Evolutionary conservation across 2,888 invertebrate genomes (phyloP).

Genomic region (Agrochola circellaris): DNA sequence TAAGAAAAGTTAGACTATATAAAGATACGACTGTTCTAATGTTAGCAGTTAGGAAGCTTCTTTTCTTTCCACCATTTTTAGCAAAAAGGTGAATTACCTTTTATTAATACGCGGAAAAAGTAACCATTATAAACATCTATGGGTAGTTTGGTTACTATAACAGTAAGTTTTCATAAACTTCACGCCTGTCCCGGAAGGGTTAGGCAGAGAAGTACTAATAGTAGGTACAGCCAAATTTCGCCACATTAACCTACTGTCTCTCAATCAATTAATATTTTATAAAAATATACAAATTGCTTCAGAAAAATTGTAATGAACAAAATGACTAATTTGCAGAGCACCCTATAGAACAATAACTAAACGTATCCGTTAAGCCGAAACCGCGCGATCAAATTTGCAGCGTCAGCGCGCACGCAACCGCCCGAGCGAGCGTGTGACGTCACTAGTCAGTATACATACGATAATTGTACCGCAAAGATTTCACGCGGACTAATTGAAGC

Average conservation of each 20-base stretch:
- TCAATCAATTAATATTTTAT: not conserved
- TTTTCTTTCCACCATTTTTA: not conserved
- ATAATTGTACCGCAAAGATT: conserved; percentile 56
- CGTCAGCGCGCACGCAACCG: conserved; percentile 83
- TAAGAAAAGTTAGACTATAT: conserved; percentile 44
- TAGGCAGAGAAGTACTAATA: not conserved
- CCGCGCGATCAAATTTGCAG: conserved; percentile 89
- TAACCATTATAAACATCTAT: no score
- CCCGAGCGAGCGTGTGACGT: conserved; percentile 63
- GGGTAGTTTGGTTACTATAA: no score
- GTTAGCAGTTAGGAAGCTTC: not conserved
- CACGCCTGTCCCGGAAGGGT: not conserved
- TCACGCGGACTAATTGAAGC: conserved; percentile 47
- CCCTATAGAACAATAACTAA: conserved; percentile 81
- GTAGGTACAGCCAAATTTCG: not conserved
- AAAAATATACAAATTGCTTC: not conserved
- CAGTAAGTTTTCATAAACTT: not conserved
- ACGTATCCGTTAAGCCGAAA: conserved; percentile 83
- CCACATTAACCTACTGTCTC: not conserved
- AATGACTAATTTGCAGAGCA: conserved; percentile 56
- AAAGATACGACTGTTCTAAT: conserved; percentile 34
- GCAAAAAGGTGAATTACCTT: not conserved
- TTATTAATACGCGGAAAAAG: not conserved
- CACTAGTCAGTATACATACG: conserved; percentile 36
- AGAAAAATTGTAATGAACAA: not conserved